Percentiles rank a stretch among this genome's conserved stretches.
phyloP scores from a whole-genome alignment of 2,888 invertebrate species.

The Plusia festucae region DNA sequence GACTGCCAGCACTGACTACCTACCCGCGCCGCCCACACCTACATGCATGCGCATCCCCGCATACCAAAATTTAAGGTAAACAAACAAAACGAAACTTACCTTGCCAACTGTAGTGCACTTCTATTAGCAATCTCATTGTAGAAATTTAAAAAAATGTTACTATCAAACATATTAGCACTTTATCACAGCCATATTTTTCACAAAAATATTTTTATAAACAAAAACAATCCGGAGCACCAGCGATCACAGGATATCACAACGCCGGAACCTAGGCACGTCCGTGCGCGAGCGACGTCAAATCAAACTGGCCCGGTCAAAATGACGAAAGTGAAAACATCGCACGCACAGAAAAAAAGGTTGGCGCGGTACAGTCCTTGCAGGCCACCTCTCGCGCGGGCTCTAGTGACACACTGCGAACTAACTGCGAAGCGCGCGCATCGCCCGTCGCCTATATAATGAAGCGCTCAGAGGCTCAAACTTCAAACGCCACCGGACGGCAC shows the following conservation, averaged over 20 bases:
- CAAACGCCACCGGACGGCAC: slow-evolving; percentile 84
- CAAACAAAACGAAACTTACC: slow-evolving; percentile 82
- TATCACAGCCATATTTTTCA: slow-evolving; percentile 87
- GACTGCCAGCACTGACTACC: slow-evolving; percentile 61
- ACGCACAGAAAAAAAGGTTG: slow-evolving; percentile 88
- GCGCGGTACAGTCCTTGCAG: slow-evolving; percentile 87
- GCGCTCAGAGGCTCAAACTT: slow-evolving; percentile 81
- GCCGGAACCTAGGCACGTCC: slow-evolving; percentile 86
- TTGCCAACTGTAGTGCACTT: slow-evolving; percentile 89
- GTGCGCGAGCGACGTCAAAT: slow-evolving; percentile 88
- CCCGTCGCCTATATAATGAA: slow-evolving; percentile 88
- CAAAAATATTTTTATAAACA: slow-evolving; percentile 76
- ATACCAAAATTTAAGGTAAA: slow-evolving; percentile 77
- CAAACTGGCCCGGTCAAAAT: slow-evolving; percentile 89
- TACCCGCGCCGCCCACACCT: slow-evolving; percentile 61
- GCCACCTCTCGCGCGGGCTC: slow-evolving; percentile 87
- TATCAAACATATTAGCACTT: slow-evolving; percentile 89
- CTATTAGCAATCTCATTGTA: slow-evolving; percentile 88
- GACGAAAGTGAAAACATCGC: slow-evolving; percentile 90
- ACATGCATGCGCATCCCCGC: slow-evolving; percentile 64
- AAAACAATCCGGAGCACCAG: slow-evolving; percentile 85
- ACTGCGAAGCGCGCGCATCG: slow-evolving; percentile 86
- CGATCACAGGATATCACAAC: slow-evolving; percentile 87
- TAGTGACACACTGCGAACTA: slow-evolving; percentile 83
- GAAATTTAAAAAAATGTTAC: slow-evolving; percentile 85